Evolutionary conservation across 2,113 vertebrate species (phyloP).

Genomic region (Acrocephalus kingi): DNA sequence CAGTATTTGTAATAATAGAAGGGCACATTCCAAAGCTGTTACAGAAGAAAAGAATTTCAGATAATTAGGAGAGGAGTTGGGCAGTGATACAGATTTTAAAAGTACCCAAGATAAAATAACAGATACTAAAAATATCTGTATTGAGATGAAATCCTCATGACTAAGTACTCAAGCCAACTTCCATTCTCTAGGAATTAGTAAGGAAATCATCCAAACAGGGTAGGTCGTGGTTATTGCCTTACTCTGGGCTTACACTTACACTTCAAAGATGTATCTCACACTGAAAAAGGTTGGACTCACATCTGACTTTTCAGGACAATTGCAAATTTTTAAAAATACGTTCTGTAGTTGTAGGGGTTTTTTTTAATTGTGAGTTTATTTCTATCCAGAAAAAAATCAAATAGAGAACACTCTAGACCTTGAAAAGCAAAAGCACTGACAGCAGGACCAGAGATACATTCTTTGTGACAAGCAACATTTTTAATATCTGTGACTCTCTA

Average conservation of each 20-base stretch:
- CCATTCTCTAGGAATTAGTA: slow-evolving; percentile 13
- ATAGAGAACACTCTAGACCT: background rate
- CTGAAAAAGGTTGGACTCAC: background rate
- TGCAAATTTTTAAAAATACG: background rate
- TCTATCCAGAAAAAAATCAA: background rate
- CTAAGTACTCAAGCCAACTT: background rate
- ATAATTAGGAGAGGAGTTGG: slow-evolving; percentile 37
- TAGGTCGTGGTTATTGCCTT: background rate
- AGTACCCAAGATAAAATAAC: slow-evolving; percentile 31
- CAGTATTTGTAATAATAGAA: background rate
- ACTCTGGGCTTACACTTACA: background rate
- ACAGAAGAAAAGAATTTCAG: slow-evolving; percentile 8
- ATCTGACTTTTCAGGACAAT: background rate
- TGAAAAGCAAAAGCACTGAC: background rate
- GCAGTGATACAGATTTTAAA: background rate
- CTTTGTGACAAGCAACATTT: background rate
- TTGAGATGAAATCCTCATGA: slow-evolving; percentile 34
- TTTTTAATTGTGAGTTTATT: background rate
- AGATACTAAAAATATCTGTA: slow-evolving; percentile 49
- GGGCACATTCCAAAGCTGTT: slow-evolving; percentile 26
- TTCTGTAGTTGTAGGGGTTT: background rate
- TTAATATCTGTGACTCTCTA: background rate
- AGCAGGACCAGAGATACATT: background rate
- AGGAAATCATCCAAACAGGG: background rate
- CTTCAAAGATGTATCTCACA: background rate